Base-by-base conservation (phyloP, 2,113 vertebrate genomes). In the Centropus bengalensis region DNA sequence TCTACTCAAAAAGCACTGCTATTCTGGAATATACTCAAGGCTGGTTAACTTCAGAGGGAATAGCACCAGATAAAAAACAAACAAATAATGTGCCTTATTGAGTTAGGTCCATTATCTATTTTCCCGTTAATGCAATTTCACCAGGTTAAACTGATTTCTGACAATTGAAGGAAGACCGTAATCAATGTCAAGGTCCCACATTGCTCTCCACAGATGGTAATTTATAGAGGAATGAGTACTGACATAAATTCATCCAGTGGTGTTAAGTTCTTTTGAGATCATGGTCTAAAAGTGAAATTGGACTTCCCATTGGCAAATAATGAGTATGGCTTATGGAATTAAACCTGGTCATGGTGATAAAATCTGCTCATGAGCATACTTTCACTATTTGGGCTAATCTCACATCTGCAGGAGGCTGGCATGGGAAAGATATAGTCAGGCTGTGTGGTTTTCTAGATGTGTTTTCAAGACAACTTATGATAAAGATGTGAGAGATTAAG, bases 91-190 rank as follows among this genome's bases (percentile, higher is more conserved):
- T 52, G 14, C 42, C 13, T 94, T 82, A 82, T 82, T 59, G 74
- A 91, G 51, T 92, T 73, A 91, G 45, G 54, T 16, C 24, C n/a
- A 22, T 82, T 60, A 47, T 67, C 54, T 82, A 15, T 2, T 67
- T 89, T 94, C 12, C 75, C 42, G 51, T 36, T 92, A 87, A 91
- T 67, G 42, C 23, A 85, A 76, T 91, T 94, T 12, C 67, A 44
- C 14, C 21, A 52, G 82, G 55, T 54, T 79, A 85, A 94, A 88
- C 70, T 38, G 26, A 73, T 94, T 92, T 87, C n/a, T 94, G 79
- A 62, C 78, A 82, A 26, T 0, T 75, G 30, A 66, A 94, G 16
- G 47, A 32, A 82, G 55, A 67, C 47, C 56, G 59, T 59, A 77
- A 87, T 89, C 83, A 45, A 32, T 91, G 64, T 56, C 54, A 55